Evolutionary conservation across 2,797 vertebrate species (phyloP).

Genomic region (Pseudocheirus occidentalis): DNA sequence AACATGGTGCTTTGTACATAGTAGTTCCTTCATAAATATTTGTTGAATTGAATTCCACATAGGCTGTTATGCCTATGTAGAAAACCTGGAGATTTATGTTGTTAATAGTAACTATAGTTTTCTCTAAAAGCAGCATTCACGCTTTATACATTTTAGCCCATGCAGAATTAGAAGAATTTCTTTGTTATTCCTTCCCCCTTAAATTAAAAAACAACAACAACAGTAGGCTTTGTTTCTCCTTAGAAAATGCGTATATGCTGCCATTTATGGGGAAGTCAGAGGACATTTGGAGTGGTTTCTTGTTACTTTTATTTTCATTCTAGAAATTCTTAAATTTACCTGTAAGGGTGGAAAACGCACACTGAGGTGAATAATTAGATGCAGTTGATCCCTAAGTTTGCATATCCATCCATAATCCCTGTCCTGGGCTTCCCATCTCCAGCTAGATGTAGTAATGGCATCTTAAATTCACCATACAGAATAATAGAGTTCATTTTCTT

Average conservation of each 20-base stretch:
- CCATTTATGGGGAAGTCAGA: not conserved
- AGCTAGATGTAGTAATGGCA: not conserved
- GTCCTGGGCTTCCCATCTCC: not conserved
- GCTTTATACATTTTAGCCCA: slow-evolving; percentile 8
- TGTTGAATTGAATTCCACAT: not conserved
- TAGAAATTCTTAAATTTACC: not conserved
- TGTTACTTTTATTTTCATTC: not conserved
- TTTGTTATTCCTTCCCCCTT: not conserved
- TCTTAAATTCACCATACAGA: not conserved
- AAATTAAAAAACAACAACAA: not conserved
- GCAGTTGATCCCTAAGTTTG: not conserved
- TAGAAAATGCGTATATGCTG: not conserved
- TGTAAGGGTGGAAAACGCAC: not conserved
- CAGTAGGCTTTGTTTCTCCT: not conserved
- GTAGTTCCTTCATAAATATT: not conserved
- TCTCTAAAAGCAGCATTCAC: slow-evolving; percentile 24
- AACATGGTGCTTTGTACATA: not conserved
- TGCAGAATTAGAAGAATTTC: slow-evolving; percentile 9
- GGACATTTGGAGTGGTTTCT: not conserved
- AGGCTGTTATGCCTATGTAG: not conserved
- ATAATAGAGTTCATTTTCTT: not conserved
- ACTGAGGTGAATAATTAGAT: not conserved
- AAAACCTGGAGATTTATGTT: not conserved
- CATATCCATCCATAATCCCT: not conserved
- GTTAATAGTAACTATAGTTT: not conserved